Conservation (phyloP, 2,113 vertebrate species). For the Hyperopisus bebe region DNA sequence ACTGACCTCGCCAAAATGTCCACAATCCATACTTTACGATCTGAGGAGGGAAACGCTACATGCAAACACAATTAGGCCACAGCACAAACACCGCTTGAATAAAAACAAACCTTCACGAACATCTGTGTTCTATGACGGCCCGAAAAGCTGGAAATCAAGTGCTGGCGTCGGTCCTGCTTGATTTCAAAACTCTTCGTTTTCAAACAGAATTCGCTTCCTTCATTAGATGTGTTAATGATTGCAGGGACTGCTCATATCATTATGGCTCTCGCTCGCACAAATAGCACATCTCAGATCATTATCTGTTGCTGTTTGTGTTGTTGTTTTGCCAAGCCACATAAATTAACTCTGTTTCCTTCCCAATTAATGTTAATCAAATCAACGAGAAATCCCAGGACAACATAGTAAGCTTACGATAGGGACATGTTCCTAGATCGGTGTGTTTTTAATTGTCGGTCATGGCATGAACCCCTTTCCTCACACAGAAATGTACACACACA, state of each 20-base stretch:
- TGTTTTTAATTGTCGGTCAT: conserved; percentile 42
- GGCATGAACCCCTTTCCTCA: conserved; percentile 22
- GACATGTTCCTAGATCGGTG: conserved; percentile 50
- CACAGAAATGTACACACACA: conserved; percentile 4
- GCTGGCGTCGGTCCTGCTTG: neutral
- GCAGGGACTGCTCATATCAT: conserved; percentile 36
- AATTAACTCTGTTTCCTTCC: conserved; percentile 34
- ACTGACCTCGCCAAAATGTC: neutral
- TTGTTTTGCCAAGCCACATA: conserved; percentile 47
- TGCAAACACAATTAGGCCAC: neutral
- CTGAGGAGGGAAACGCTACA: neutral
- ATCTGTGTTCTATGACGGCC: neutral
- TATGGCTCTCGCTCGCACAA: conserved; percentile 32
- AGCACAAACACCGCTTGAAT: neutral
- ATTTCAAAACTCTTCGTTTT: conserved; percentile 32
- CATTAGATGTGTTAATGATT: conserved; percentile 38
- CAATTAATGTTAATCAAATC: conserved; percentile 54
- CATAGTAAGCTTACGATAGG: conserved; percentile 51
- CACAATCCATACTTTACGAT: neutral
- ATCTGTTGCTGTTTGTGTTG: conserved; percentile 47
- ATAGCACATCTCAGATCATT: conserved; percentile 37
- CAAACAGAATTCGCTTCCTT: conserved; percentile 29
- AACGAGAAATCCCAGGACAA: conserved; percentile 49
- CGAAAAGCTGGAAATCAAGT: neutral
- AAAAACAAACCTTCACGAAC: neutral